Evolutionary conservation across 2,797 vertebrate species (phyloP), one percentile per base, ranked within the genome.

Genomic region (Molossus molossus): DNA sequence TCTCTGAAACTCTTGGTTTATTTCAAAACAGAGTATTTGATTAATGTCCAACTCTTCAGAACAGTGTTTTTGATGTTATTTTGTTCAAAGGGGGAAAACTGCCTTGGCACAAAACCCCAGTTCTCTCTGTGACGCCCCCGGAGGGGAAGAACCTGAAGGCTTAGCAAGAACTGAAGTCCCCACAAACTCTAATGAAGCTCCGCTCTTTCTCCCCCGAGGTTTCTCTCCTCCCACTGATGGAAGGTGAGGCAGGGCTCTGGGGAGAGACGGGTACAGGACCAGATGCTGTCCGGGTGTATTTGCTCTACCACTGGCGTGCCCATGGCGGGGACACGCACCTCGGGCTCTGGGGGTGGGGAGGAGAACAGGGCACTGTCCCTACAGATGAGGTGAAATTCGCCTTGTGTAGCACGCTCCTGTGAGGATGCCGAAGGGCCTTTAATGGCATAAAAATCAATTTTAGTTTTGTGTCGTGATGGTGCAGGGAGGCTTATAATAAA

Each of bases 41-140:
- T 94, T 91, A 86, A 92, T 86, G 77, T 50, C 57, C 90, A 72
- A 10, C 64, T 94, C 90, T 96, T 89, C 70, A 73, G 77, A 92
- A 86, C 50, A 82, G 69, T 14, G 48, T 86, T 94, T 96, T 89
- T 94, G 91, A 93, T 97, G 88, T 97, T 83, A 87, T 87, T 89
- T 92, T 93, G 92, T 93, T 83, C 94, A 79, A 97, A 94, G 79
- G 27, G 37, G 55, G 5, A 55, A 87, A 94, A 58, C 20, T 48
- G 45, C 77, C 27, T 87, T 53, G 53, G 33, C 76, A 40, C 75
- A 70, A 91, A 96, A 37, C 72, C 90, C 64, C 62, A 75, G 17
- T 57, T 64, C 17, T 69, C 57, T 95, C 65, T 89, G 33, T 50
- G 40, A 72, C 65, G 58, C 95, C 85, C 93, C 96, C 80, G 48